Percentiles rank a stretch among this genome's conserved stretches.
These are phyloP conservation scores for Enteromius thamalakanensis DNA, from an alignment of 2,797 vertebrate genomes.

Conservation along the genomic window DNA sequence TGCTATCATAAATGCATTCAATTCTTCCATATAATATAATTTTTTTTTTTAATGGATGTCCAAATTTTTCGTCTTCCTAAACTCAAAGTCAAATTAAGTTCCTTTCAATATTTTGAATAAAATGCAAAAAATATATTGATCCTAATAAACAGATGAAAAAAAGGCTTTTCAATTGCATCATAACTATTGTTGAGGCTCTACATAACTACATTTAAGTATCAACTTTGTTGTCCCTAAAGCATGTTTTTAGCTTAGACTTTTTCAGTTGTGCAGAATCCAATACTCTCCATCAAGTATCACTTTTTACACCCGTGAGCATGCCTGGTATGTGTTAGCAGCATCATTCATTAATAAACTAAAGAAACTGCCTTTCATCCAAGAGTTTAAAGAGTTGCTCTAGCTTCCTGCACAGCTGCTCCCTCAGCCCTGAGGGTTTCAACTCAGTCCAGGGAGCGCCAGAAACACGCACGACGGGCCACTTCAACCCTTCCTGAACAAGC, in stretches of 20 bases:
- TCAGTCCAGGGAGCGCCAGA: constrained; percentile 26
- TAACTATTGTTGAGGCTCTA: neutral
- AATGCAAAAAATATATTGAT: neutral
- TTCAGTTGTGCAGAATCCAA: neutral
- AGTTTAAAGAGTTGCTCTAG: constrained; percentile 24
- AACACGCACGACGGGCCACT: constrained; percentile 27
- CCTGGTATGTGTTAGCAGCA: neutral
- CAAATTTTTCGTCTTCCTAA: neutral
- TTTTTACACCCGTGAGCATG: constrained; percentile 14
- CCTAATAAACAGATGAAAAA: too few species aligned
- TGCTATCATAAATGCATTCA: neutral
- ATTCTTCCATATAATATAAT: neutral
- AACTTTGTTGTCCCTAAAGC: neutral
- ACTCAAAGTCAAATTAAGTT: neutral
- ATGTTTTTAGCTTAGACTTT: constrained; percentile 7
- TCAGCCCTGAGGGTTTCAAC: constrained; percentile 32
- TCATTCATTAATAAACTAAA: constrained; percentile 18
- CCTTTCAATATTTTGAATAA: neutral
- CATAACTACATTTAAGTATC: neutral
- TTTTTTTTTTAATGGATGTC: neutral
- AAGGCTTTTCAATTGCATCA: neutral
- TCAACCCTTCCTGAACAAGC: constrained; percentile 40
- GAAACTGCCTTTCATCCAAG: neutral
- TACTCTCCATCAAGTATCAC: neutral
- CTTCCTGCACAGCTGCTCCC: constrained; percentile 49